Percentiles rank a stretch among this genome's conserved stretches.
Conservation (phyloP, 2,113 vertebrate species). For the Grus americana region DNA sequence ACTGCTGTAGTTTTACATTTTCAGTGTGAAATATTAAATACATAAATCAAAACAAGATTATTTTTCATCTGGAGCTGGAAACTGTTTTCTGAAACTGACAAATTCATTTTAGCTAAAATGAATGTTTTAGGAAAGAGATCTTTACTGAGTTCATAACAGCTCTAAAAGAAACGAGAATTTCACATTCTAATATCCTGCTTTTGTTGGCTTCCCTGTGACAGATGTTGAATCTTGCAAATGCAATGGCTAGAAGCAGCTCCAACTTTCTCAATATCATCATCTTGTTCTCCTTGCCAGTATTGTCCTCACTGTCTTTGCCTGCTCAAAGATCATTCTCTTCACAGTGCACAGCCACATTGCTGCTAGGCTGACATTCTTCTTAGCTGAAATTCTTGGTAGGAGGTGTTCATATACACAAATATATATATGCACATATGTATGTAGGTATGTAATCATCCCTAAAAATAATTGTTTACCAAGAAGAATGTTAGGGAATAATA, state of each 20-base stretch:
- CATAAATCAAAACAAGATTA: slow-evolving; percentile 92
- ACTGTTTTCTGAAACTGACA: slow-evolving; percentile 83
- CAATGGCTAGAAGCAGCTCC: background rate
- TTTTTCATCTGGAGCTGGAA: slow-evolving; percentile 79
- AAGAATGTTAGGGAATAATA: slow-evolving; percentile 38
- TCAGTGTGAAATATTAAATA: slow-evolving; percentile 93
- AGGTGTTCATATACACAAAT: background rate
- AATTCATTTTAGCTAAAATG: slow-evolving; percentile 88
- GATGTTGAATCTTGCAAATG: background rate
- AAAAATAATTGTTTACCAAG: slow-evolving; percentile 31
- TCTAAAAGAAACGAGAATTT: slow-evolving; percentile 40
- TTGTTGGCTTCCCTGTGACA: slow-evolving; percentile 4
- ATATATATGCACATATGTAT: background rate
- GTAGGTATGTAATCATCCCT: background rate
- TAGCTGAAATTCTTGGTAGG: slow-evolving; percentile 12
- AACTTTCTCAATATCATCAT: background rate
- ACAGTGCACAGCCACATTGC: background rate
- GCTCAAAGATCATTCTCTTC: background rate
- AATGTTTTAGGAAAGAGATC: slow-evolving; percentile 77
- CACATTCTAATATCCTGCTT: slow-evolving; percentile 31
- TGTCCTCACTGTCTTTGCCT: background rate
- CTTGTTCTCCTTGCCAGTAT: background rate
- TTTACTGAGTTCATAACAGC: slow-evolving; percentile 55
- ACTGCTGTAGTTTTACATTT: slow-evolving; percentile 85
- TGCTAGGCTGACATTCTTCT: slow-evolving; percentile 25